Conservation (phyloP, 1,140 invertebrate species). For the Colletes latitarsis region DNA sequence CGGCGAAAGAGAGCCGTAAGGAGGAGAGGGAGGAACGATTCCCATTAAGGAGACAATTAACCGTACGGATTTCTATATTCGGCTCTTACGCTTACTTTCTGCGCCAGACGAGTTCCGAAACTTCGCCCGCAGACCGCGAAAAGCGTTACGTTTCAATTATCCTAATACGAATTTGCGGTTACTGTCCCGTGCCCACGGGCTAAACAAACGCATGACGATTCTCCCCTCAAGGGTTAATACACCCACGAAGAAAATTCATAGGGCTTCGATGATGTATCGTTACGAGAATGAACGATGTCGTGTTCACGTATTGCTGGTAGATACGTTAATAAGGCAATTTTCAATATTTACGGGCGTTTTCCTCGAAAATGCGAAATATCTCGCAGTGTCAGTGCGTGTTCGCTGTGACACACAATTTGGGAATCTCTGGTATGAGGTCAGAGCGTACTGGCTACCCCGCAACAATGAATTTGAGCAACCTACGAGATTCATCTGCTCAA, state of each 20-base stretch:
- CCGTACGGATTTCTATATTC: slow-evolving; percentile 40
- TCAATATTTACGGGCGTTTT: no score
- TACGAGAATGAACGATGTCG: no score
- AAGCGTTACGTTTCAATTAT: slow-evolving; percentile 15
- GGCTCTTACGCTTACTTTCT: slow-evolving; percentile 13
- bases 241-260: neutral
- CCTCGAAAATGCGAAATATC: no score
- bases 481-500: no score
- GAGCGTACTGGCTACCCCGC: no score
- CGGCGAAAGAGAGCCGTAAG: neutral
- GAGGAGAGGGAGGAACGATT: neutral
- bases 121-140: neutral
- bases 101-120: neutral
- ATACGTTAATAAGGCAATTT: no score
- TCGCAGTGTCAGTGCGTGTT: no score
- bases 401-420: no score
- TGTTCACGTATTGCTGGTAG: no score
- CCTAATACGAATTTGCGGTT: neutral
- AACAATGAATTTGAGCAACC: no score
- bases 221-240: no score
- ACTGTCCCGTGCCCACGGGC: neutral
- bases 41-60: slow-evolving; percentile 43
- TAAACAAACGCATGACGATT: neutral
- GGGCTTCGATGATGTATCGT: neutral
- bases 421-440: no score